Base-by-base conservation (phyloP, 2,797 vertebrate species). In the Hephaestus fuliginosus region DNA sequence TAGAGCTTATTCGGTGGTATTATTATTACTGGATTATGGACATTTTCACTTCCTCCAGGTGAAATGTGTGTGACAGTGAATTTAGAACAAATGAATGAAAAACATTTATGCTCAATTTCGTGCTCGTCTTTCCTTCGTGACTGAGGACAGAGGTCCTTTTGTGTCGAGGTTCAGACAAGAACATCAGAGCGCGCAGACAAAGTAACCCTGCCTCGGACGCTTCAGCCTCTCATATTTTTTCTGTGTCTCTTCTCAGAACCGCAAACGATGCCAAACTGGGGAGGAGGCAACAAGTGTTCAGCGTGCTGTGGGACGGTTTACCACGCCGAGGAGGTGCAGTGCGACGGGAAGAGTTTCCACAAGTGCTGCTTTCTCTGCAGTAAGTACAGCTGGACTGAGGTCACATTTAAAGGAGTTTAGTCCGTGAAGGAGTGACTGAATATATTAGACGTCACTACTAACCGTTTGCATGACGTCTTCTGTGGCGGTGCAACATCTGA, bases 251-350 rank as follows among this genome's bases (percentile, higher is more conserved):
- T 53, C 18, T 14, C 1, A 48, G 18, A 74, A 43, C 5, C 74
- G 87, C 76, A 88, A 85, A 94, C 88, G 6, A 99, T 99, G 98
- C 97, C 98, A 0, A 97, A 98, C 92, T 99, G 98, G 97, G 98
- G 98, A 78, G 97, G 98, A 10, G 98, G 98, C 56, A 98, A 98
- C 95, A 96, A 96, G 78, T 99, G 98, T 0, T 91, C 94, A 0
- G 96, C 96, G 33, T 99, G 98, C 1, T 91, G 92, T 9, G 94
- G 95, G 64, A 97, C 93, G 0, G 98, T 99, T 62, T 99, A 98
- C 94, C 98, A 98, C 0, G 98, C 98, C 0, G 98, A 99, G 88
- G 98, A 99, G 82, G 97, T 99, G 77, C 97, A 98, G 91, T 99
- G 98, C 0, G 98, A 99, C 0, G 98, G 98, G 5, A 95, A 96